Percentiles rank a stretch among this genome's conserved stretches.
phyloP scores from a whole-genome alignment of 2,888 invertebrate genomes.

The Zonitis immaculata region DNA sequence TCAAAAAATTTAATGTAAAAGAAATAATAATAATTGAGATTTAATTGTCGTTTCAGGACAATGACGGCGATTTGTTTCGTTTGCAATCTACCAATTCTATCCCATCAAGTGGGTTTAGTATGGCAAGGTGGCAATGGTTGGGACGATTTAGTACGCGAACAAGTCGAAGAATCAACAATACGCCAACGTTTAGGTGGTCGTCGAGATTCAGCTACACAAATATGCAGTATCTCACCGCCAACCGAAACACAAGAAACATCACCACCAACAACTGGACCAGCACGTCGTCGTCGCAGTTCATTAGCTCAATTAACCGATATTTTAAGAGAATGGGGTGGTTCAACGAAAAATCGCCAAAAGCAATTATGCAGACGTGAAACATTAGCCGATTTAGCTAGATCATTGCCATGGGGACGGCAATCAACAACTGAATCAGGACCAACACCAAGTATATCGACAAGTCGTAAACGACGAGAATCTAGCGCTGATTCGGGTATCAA shows the following conservation, averaged over 20 bases:
- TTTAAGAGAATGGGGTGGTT: slow-evolving; percentile 78
- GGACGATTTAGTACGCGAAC: slow-evolving; percentile 87
- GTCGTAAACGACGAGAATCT: slow-evolving; percentile 76
- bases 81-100: slow-evolving; percentile 91
- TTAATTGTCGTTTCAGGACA: slow-evolving; percentile 59
- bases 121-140: slow-evolving; percentile 94
- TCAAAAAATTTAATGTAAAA: neutral
- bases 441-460: slow-evolving; percentile 44
- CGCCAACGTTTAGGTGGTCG: slow-evolving; percentile 79
- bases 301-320: slow-evolving; percentile 86
- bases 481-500: slow-evolving; percentile 83
- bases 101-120: slow-evolving; percentile 88
- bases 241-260: slow-evolving; percentile 67
- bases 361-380: slow-evolving; percentile 82
- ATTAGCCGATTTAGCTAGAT: slow-evolving; percentile 80
- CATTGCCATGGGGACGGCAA: slow-evolving; percentile 74
- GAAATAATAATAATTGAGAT: neutral
- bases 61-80: slow-evolving; percentile 95
- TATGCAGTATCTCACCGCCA: slow-evolving; percentile 78
- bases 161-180: slow-evolving; percentile 80
- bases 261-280: slow-evolving; percentile 58
- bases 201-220: slow-evolving; percentile 88
- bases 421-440: slow-evolving; percentile 53
- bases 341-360: slow-evolving; percentile 56
- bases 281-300: slow-evolving; percentile 74